A percentile compares a stretch with the other conserved stretches of the same genome.
Conservation (phyloP, 2,888 invertebrate species). For the Lamellibrachia satsuma region DNA sequence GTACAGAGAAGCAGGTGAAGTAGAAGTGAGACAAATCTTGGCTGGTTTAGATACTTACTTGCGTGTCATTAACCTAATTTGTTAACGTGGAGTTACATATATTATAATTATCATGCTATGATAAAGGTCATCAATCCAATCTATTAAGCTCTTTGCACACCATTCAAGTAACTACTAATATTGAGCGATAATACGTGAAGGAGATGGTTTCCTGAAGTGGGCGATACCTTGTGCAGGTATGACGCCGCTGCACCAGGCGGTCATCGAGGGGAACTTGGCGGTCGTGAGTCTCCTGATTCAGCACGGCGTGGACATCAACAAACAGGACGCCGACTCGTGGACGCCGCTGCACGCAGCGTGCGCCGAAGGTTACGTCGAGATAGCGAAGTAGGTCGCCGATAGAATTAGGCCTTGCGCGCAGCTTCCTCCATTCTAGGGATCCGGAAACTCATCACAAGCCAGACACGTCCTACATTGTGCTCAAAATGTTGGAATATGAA, state of each 20-base stretch:
- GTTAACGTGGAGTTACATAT: no score
- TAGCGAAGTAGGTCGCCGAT: conserved; percentile 49
- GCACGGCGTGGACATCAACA: conserved; percentile 62
- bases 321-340: conserved; percentile 62
- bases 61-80: no score
- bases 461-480: background rate
- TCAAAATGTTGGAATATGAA: background rate
- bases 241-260: conserved; percentile 64
- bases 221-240: conserved; percentile 51
- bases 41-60: no score
- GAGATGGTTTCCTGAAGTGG: background rate
- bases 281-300: conserved; percentile 57
- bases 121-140: background rate
- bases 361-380: conserved; percentile 60
- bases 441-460: background rate
- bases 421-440: background rate
- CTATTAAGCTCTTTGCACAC: background rate
- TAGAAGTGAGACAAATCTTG: no score
- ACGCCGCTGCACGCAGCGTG: conserved; percentile 64
- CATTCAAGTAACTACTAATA: background rate
- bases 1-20: no score
- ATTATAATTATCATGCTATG: background rate
- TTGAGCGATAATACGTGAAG: background rate
- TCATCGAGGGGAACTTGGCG: conserved; percentile 59
- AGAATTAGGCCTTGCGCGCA: background rate